These are phyloP conservation scores for Helicorthomorpha holstii DNA, from an alignment of 1,140 invertebrate genomes.

Conservation along the genomic window DNA sequence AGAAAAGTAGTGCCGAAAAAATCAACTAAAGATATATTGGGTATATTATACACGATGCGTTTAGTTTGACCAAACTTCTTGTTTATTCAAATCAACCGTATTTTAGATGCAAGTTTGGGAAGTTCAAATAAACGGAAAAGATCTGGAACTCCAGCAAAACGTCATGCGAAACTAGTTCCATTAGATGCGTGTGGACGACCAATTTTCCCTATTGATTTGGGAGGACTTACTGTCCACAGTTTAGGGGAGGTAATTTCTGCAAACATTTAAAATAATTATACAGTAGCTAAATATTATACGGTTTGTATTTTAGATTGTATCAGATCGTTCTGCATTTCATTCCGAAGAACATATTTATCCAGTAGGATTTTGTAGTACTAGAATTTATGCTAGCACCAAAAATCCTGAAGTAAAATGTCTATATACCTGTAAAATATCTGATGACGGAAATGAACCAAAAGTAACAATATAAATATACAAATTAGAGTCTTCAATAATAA, in stretches of 20 bases:
- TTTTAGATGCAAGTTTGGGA: slow-evolving; percentile 13
- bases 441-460: slow-evolving; percentile 45
- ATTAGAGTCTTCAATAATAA: neutral
- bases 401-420: slow-evolving; percentile 51
- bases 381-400: slow-evolving; percentile 52
- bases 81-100: neutral
- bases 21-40: slow-evolving; percentile 2
- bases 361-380: slow-evolving; percentile 59
- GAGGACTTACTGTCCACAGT: slow-evolving; percentile 53
- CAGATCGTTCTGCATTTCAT: slow-evolving; percentile 48
- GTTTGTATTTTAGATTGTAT: slow-evolving; percentile 28
- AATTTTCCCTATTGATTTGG: slow-evolving; percentile 53
- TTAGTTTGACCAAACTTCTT: neutral
- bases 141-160: slow-evolving; percentile 22
- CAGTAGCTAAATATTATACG: neutral
- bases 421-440: slow-evolving; percentile 65
- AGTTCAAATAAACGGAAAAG: slow-evolving; percentile 17
- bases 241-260: slow-evolving; percentile 44
- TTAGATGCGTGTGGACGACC: slow-evolving; percentile 47
- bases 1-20: slow-evolving; percentile 5
- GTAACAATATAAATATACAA: slow-evolving; percentile 23
- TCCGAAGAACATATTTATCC: slow-evolving; percentile 55
- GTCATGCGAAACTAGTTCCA: slow-evolving; percentile 41
- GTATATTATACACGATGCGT: slow-evolving; percentile 24
- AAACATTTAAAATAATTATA: neutral